Evolutionary conservation across 2,888 invertebrate genomes (phyloP).

Genomic region (Campoletis raptor): DNA sequence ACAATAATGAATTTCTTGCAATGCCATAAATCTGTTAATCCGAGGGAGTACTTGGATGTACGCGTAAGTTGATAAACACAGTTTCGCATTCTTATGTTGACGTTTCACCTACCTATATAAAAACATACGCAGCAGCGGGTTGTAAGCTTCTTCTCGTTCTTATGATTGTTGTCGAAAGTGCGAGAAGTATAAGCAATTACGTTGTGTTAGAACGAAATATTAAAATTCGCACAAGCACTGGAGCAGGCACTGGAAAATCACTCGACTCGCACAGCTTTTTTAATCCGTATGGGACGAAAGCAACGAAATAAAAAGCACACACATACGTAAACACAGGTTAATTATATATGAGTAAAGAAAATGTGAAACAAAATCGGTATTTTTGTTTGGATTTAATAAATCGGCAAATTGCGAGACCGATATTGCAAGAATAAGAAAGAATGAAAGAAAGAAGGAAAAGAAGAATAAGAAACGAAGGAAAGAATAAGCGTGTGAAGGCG

Average conservation of each 20-base stretch:
- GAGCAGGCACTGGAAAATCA: not conserved
- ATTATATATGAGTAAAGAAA: not conserved
- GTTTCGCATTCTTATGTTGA: constrained; percentile 16
- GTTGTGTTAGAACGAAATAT: not conserved
- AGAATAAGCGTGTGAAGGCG: not conserved
- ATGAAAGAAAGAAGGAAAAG: not conserved
- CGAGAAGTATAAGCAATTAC: not conserved
- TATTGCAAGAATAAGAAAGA: too few species aligned
- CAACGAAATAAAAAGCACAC: not conserved
- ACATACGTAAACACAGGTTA: not conserved
- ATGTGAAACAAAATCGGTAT: not conserved
- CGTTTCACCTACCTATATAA: constrained; percentile 20
- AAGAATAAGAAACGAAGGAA: not conserved
- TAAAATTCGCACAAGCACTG: constrained; percentile 1
- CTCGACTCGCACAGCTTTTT: constrained; percentile 4
- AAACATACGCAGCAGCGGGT: constrained; percentile 8
- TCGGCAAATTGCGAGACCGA: not conserved
- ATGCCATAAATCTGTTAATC: not conserved
- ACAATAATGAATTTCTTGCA: not conserved
- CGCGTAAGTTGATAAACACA: not conserved
- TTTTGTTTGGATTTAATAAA: not conserved
- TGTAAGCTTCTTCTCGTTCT: not conserved
- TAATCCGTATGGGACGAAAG: not conserved
- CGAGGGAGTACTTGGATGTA: not conserved
- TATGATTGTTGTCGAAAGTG: not conserved